Conservation (phyloP, 1,140 invertebrate species). For the Lanistes nyassanus region DNA sequence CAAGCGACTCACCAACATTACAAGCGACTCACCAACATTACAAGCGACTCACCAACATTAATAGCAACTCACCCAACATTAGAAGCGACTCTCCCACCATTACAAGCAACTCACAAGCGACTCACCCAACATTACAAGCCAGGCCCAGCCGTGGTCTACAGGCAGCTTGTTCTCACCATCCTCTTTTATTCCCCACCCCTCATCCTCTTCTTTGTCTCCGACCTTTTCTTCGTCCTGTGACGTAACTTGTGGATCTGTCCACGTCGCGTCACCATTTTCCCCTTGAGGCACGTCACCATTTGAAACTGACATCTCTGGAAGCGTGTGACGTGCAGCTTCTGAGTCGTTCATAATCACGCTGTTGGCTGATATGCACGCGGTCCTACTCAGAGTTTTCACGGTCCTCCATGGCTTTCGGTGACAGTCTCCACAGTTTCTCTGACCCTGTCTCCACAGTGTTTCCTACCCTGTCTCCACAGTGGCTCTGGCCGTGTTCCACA, state of each 20-base stretch:
- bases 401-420: too few species aligned
- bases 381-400: too few species aligned
- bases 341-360: not conserved
- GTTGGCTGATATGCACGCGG: not conserved
- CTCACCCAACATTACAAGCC: conserved; percentile 30
- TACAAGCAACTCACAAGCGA: not conserved
- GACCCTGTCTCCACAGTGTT: too few species aligned
- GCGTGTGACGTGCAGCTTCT: not conserved
- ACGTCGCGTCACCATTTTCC: not conserved
- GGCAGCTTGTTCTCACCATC: not conserved
- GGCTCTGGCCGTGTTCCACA: too few species aligned
- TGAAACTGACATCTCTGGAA: not conserved
- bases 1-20: too few species aligned
- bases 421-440: too few species aligned
- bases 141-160: conserved; percentile 29
- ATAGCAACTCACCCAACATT: too few species aligned
- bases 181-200: not conserved
- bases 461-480: too few species aligned
- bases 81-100: too few species aligned
- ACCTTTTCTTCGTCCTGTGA: not conserved
- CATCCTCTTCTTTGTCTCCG: not conserved
- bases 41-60: too few species aligned
- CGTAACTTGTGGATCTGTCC: too few species aligned
- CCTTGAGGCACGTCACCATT: not conserved
- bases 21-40: too few species aligned